Evolutionary conservation across 2,113 vertebrate species (phyloP).

Genomic region (Panthera uncia): DNA sequence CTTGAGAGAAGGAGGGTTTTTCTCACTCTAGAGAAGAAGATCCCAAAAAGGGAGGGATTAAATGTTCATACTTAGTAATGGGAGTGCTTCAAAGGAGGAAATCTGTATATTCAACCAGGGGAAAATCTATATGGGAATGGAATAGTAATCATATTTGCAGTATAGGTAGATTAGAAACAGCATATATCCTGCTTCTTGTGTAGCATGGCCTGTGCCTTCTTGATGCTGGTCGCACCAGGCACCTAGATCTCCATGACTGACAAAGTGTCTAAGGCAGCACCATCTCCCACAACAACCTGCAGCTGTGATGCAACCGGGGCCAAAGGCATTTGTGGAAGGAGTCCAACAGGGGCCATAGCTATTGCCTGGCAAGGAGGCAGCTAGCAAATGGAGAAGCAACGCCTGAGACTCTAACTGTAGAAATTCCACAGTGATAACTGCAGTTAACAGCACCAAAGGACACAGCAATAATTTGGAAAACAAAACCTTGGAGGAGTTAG

Average conservation of each 20-base stretch:
- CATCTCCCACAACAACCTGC: not conserved
- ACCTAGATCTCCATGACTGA: not conserved
- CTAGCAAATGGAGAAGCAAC: slow-evolving; percentile 21
- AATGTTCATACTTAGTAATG: not conserved
- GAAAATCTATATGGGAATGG: not conserved
- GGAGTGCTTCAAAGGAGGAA: not conserved
- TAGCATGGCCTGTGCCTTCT: not conserved
- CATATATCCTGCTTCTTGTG: not conserved
- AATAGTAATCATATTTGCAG: not conserved
- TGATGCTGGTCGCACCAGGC: not conserved
- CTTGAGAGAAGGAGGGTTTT: not conserved
- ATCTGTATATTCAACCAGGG: not conserved
- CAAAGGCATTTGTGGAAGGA: slow-evolving; percentile 28
- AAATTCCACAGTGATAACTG: slow-evolving; percentile 3
- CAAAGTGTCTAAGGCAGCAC: not conserved
- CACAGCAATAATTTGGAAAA: not conserved
- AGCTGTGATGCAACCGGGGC: slow-evolving; percentile 24
- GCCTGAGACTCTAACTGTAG: not conserved
- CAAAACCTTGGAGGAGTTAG: not conserved
- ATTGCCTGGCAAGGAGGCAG: not conserved
- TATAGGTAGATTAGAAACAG: not conserved
- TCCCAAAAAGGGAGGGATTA: not conserved
- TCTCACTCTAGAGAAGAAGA: not conserved
- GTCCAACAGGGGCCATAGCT: not conserved
- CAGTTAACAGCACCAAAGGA: not conserved